Conservation (phyloP, 2,888 invertebrate species). For the Chironomus tentans region DNA sequence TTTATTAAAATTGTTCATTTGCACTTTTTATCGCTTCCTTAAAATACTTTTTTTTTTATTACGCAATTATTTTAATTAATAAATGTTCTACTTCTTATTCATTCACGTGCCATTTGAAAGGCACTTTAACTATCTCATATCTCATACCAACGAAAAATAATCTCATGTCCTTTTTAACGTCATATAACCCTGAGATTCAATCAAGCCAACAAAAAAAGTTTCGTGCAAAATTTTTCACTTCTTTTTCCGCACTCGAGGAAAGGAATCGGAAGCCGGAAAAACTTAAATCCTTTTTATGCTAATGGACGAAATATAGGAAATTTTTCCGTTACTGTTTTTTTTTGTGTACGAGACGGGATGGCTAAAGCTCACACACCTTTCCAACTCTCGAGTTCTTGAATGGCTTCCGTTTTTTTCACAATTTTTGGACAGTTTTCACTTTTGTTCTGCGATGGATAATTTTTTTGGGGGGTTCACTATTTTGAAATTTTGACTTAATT, state of each 20-base stretch:
- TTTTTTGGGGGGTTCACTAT: too few species aligned
- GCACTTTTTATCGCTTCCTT: constrained; percentile 1
- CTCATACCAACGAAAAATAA: background rate
- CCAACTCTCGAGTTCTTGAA: too few species aligned
- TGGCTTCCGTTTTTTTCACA: too few species aligned
- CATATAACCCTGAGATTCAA: constrained; percentile 23
- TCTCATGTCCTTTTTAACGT: constrained; percentile 19
- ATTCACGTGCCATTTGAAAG: constrained; percentile 22
- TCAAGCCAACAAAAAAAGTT: too few species aligned
- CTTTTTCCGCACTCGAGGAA: background rate
- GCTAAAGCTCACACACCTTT: background rate
- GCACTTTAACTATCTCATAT: constrained; percentile 18
- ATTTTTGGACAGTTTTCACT: too few species aligned
- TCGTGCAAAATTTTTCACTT: background rate
- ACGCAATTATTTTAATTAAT: background rate
- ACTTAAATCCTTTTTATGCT: constrained; percentile 19
- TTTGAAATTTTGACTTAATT: too few species aligned
- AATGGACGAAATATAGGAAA: constrained; percentile 7
- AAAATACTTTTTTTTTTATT: too few species aligned
- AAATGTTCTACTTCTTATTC: background rate
- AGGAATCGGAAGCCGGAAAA: constrained; percentile 4
- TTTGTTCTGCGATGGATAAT: too few species aligned
- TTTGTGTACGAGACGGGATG: constrained; percentile 13
- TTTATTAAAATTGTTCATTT: background rate
- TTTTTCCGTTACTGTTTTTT: background rate